Evolutionary conservation across 2,797 vertebrate species (phyloP), one percentile per base, ranked within the genome.

Genomic region (Mormyrus proboscirostris): DNA sequence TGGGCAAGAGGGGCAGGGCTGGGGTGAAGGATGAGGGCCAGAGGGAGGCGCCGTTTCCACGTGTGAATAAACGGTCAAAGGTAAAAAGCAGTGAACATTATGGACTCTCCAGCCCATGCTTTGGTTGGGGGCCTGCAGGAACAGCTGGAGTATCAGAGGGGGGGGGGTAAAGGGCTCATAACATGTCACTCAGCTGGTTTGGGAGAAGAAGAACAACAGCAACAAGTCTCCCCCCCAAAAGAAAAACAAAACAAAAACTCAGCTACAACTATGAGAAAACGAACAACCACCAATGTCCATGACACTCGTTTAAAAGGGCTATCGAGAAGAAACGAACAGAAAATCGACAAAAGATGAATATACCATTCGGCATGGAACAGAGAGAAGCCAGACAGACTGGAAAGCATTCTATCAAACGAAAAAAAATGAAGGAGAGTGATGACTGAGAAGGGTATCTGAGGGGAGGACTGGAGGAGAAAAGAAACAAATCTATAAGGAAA

Each of bases 351-450:
- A 94, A 92, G 93, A 95, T 91, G 84, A 47, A 94, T 95, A 93
- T 93, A 92, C 94, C 94, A 95, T 93, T 95, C 95, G 96, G 95
- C 94, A 91, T 96, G 94, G 94, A 92, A 96, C 95, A 96, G 93
- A 96, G 91, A 95, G 93, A 96, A 96, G 97, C 95, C 95, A 94
- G 96, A 97, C 97, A 97, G 95, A 98, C 96, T 97, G 96, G 96
- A 97, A 98, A 97, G 97, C 97, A 97, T 97, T 97, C 96, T 95
- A 98, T 94, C 90, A 92, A 92, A 97, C 95, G 92, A 94, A 94
- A 94, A 94, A 92, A 95, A 69, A 69, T 69, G 62, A 25, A 76
- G 9, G 14, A 33, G 38, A 41, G 73, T 41, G 86, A 82, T 87
- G 91, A 90, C 92, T 85, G 90, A 87, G 94, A 90, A 94, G 93